Base-by-base conservation (phyloP, 2,797 vertebrate genomes). In the Mastacembelus armatus region DNA sequence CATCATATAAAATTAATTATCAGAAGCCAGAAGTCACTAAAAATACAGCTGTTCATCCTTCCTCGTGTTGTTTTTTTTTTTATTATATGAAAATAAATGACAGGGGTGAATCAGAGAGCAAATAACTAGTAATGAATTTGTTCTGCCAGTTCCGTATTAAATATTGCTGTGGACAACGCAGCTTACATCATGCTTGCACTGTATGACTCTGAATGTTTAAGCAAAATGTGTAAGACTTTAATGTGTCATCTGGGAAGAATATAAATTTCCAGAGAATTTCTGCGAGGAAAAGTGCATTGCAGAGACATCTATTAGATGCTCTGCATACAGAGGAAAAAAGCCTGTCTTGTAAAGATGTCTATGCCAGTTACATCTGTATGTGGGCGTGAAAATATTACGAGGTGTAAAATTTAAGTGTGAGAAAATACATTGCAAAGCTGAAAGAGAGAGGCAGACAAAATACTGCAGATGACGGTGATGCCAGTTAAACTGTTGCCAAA, bases 391-490 rank as follows among this genome's bases (percentile, higher is more conserved):
- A 83, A 83, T 84, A 68, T 77, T 78, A 63, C 55, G 44, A 80
- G 66, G 78, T 90, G 88, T 80, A 81, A 74, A 76, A 72, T 77
- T 74, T 58, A 69, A 74, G 67, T 58, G 71, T 66, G 67, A 79
- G 60, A 78, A 80, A 87, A 83, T 66, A 58, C 69, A 70, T 69
- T 47, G 78, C 27, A 12, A 62, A 62, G 61, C 67, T 76, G 57
- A 52, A 38, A 66, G 45, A 77, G 56, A 51, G 56, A 71, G 9
- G 57, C 72, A 71, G 44, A 71, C 36, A 55, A 66, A 69, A 76
- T 64, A 62, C 63, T 66, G 82, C 36, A 59, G 72, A 74, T 64
- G 80, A 62, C 44, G 63, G 48, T 16, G 67, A 77, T 61, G 72
- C 58, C 73, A 55, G 50, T 56, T 59, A 77, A 83, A 76, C 44